These are phyloP conservation scores for Allobates femoralis DNA, from an alignment of 2,797 vertebrate species.

Conservation along the genomic window DNA sequence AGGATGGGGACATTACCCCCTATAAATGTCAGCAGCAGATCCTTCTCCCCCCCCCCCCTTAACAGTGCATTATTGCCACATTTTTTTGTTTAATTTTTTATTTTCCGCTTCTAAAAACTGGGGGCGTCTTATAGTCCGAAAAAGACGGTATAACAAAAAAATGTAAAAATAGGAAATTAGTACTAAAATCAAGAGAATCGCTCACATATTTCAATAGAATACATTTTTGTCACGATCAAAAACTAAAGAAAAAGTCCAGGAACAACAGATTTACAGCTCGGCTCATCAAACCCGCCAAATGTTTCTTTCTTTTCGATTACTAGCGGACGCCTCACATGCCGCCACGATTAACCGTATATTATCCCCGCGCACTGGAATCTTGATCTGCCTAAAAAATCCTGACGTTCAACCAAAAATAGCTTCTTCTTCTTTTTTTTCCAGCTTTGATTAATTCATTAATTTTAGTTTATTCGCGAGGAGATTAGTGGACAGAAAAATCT, in stretches of 20 bases:
- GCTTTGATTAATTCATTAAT: conserved; percentile 62
- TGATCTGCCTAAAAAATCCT: conserved; percentile 47
- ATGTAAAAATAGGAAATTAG: too few species aligned
- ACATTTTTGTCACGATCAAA: not conserved
- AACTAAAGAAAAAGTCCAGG: not conserved
- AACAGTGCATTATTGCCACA: too few species aligned
- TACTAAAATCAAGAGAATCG: too few species aligned
- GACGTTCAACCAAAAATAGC: conserved; percentile 51
- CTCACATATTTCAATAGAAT: too few species aligned
- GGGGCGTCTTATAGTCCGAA: too few species aligned
- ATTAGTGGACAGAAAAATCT: conserved; percentile 61
- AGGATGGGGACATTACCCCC: too few species aligned
- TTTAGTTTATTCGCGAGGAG: conserved; percentile 60
- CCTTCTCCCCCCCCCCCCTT: too few species aligned
- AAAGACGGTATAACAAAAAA: too few species aligned
- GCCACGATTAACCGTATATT: conserved; percentile 40
- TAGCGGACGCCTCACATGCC: not conserved
- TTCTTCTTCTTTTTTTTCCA: conserved; percentile 17
- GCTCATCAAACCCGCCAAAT: not conserved
- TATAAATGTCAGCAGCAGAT: too few species aligned
- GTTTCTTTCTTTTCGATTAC: not conserved
- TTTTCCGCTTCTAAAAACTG: too few species aligned
- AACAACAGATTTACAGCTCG: not conserved
- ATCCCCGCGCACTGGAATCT: conserved; percentile 26
- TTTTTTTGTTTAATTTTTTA: too few species aligned